These are phyloP conservation scores for Lepidotrigona ventralis DNA, from an alignment of 1,140 invertebrate genomes.

Conservation along the genomic window DNA sequence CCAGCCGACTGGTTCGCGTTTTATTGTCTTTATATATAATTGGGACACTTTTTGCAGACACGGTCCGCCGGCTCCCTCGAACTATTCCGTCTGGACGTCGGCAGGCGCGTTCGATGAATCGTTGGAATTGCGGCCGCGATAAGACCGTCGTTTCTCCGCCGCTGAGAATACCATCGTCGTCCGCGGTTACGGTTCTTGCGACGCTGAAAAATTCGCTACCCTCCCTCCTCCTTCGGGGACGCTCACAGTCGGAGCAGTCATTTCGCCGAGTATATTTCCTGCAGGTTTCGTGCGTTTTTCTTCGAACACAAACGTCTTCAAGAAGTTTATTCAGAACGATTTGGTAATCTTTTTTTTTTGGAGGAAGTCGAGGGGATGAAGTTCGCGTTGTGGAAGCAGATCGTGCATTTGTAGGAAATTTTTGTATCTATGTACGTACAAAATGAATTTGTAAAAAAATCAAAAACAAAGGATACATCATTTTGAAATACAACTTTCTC, in stretches of 20 bases:
- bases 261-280: neutral
- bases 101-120: slow-evolving; percentile 46
- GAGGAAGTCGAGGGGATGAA: neutral
- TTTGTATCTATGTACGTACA: neutral
- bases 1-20: slow-evolving; percentile 62
- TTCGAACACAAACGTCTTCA: accelerated
- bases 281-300: neutral
- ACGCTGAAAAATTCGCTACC: neutral
- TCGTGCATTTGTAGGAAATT: neutral
- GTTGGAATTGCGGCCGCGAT: slow-evolving; percentile 40
- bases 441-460: neutral
- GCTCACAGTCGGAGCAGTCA: neutral
- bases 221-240: neutral
- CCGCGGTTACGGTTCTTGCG: neutral
- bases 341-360: neutral
- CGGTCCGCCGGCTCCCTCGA: slow-evolving; percentile 53
- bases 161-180: slow-evolving; percentile 6
- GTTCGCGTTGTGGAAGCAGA: neutral
- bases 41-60: slow-evolving; percentile 71
- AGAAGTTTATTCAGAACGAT: neutral
- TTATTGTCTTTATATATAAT: slow-evolving; percentile 78
- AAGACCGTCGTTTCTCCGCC: slow-evolving; percentile 31
- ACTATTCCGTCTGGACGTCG: slow-evolving; percentile 57
- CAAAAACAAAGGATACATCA: too few species aligned
- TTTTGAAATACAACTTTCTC: too few species aligned